Evolutionary conservation across 1,140 invertebrate genomes (phyloP), one percentile per base, ranked within the genome.

Genomic region (Mycetomoellerius zeteki): DNA sequence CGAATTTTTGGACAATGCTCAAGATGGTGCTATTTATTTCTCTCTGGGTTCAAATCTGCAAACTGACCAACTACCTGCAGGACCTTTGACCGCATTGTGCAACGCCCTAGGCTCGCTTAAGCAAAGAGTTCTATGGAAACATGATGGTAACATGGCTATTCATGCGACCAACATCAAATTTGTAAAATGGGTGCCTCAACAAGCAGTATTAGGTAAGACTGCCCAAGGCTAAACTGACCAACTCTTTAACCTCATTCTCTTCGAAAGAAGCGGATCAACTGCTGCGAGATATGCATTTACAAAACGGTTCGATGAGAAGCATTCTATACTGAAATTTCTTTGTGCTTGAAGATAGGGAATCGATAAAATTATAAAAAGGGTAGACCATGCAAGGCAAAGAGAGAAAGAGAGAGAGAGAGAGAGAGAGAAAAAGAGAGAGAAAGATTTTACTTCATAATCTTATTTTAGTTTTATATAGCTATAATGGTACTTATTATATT

Each of bases 141-240:
- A 96, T 82, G 85, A 93, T 62, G 95, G 95, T 47, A 94, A 93
- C 47, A 91, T 95, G 81, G 89, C 94, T 78, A 86, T 92, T 89
- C 92, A 96, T 82, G 96, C 96, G 16, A 37, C 92, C 27, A 97
- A 97, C 93, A 95, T 97, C 37, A 96, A 96, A 93, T 95, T 96
- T 33, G 91, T 96, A 69, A 95, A 96, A 88, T 98, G 97, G 97
- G 94, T 97, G 88, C 97, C 97, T n/a, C 97, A 98, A 94, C 96
- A 96, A 89, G 96, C 96, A 92, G 94, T 97, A 90, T 92, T 97
- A 58, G 96, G 96, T 96, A 94, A 92, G 84, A 60, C 58, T 82
- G 78, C 50, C 65, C 50, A 84, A 85, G 65, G 65, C 82, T 78
- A 77, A 75, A 72, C 65, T 72, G 82, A 88, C 73, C 86, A 37